Base-by-base conservation (phyloP, 2,888 invertebrate species). In the Eupsilia transversa region DNA sequence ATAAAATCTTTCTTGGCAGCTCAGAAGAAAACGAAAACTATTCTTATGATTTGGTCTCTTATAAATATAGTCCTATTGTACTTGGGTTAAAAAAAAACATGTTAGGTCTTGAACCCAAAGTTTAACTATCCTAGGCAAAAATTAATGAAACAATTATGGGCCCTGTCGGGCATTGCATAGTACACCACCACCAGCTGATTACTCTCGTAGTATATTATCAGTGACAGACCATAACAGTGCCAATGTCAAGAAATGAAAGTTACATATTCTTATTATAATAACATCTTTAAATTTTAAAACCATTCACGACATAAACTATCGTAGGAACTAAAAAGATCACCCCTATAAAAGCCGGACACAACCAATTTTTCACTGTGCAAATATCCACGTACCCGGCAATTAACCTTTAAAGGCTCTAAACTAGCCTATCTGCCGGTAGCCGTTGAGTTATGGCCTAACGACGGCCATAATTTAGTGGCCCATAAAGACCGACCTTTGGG, bases 401-500 rank as follows among this genome's bases (percentile, higher is more conserved):
- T 89, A 91, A 87, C 88, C 83, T 82, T 77, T 81, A 74, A 78
- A 79, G 81, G 79, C 75, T 85, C 82, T 83, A 84, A 86, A 88
- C 86, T 84, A 88, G 82, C 77, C 76, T 82, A 82, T 85, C 86
- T 84, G 67, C 78, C 83, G 75, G 86, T 77, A 80, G 67, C 69
- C 77, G 60, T 74, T 83, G 85, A 87, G 84, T 88, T 86, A 86
- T 86, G 84, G 78, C 80, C 87, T 89, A 87, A 89, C 88, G 83
- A 82, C 86, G 82, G 83, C 70, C 83, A 88, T 90, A 89, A 91
- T 90, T 90, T 88, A 91, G 87, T 84, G 83, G 87, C 72, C 88
- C 85, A 88, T 91, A 90, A 91, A 89, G 82, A 74, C 87, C 87
- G 88, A 90, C 90, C 91, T 88, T 85, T 73, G 73, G 78, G 87